Percentiles rank a stretch among this genome's conserved stretches.
Evolutionary conservation across 2,888 invertebrate species (phyloP).

Genomic region (Acholoe squamosa): DNA sequence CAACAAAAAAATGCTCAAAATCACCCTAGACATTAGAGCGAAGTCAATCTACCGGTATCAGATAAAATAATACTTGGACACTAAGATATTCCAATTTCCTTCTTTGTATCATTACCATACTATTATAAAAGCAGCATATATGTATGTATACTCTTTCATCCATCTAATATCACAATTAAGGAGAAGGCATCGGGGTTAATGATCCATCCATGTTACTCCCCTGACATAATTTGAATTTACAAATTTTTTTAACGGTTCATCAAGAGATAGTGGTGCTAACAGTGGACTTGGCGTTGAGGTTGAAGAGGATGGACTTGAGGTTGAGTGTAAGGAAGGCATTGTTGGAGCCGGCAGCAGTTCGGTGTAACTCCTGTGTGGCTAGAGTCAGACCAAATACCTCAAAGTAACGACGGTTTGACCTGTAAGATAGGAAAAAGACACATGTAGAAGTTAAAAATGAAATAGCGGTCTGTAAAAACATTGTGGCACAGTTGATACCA

Average conservation of each 20-base stretch:
- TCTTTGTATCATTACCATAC: too few relatives aligned
- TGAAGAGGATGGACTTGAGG: slow-evolving; percentile 81
- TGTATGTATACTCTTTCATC: too few relatives aligned
- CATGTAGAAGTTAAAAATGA: too few relatives aligned
- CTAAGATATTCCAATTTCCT: too few relatives aligned
- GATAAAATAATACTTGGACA: too few relatives aligned
- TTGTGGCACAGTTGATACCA: too few relatives aligned
- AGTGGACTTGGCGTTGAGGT: slow-evolving; percentile 73
- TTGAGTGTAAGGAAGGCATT: slow-evolving; percentile 81
- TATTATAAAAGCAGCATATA: too few relatives aligned
- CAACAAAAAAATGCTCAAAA: too few relatives aligned
- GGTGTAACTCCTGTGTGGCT: slow-evolving; percentile 79
- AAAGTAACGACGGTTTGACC: slow-evolving; percentile 80
- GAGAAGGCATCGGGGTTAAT: neutral
- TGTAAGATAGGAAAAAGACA: slow-evolving; percentile 68
- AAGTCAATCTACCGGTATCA: too few relatives aligned
- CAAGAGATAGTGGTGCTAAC: neutral
- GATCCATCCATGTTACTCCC: neutral
- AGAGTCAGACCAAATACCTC: slow-evolving; percentile 81
- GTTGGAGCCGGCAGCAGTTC: slow-evolving; percentile 73
- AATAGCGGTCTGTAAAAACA: too few relatives aligned
- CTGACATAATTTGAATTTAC: too few relatives aligned
- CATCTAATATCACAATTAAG: neutral
- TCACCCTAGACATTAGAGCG: too few relatives aligned
- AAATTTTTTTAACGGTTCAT: neutral